Conservation (phyloP, 2,888 invertebrate species). For the Onchidella celtica region DNA sequence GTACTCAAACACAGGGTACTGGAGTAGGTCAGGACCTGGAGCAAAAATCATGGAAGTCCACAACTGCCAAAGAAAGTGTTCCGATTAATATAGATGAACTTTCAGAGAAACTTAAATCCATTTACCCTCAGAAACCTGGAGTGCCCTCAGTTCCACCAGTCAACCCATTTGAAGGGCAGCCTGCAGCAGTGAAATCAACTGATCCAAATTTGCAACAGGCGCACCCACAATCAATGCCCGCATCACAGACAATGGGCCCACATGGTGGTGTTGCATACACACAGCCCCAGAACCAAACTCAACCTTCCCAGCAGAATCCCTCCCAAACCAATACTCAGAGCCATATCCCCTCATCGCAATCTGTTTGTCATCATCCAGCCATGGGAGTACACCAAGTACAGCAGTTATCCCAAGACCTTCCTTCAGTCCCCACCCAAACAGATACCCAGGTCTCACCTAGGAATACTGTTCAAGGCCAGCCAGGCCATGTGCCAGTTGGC, state of each 20-base stretch:
- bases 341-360: neutral
- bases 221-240: neutral
- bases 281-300: conserved; percentile 17
- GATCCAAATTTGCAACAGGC: conserved; percentile 19
- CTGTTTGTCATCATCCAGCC: neutral
- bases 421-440: neutral
- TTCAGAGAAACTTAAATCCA: conserved; percentile 65
- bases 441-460: conserved; percentile 39
- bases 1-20: conserved; percentile 33
- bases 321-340: conserved; percentile 9
- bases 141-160: conserved; percentile 42
- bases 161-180: conserved; percentile 37
- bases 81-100: conserved; percentile 72
- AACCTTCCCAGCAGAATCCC: neutral
- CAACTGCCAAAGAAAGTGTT: conserved; percentile 59
- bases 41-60: conserved; percentile 57
- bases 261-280: neutral
- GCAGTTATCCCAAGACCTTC: conserved; percentile 11
- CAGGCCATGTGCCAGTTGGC: neutral
- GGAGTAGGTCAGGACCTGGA: conserved; percentile 49
- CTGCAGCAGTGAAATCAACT: neutral
- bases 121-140: conserved; percentile 57
- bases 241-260: neutral
- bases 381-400: neutral
- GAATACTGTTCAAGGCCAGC: conserved; percentile 8